These are phyloP conservation scores for Diadophis punctatus DNA, from an alignment of 2,113 vertebrate species.

Conservation along the genomic window DNA sequence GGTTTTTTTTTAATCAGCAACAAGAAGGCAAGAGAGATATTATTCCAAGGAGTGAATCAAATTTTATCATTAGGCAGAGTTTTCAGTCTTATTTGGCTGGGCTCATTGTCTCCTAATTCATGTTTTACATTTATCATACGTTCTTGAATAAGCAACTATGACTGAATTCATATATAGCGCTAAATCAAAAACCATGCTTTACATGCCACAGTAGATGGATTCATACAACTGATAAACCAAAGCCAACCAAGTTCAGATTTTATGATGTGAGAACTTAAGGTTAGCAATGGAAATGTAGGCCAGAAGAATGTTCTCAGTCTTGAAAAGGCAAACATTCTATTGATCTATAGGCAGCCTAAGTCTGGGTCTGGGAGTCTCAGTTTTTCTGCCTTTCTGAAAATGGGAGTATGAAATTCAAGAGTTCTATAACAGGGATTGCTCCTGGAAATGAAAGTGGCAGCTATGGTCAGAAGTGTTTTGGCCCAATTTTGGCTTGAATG, in stretches of 20 bases:
- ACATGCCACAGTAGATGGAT: not conserved
- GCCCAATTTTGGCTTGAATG: not conserved
- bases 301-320: not conserved
- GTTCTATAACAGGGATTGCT: not conserved
- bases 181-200: not conserved
- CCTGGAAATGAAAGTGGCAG: not conserved
- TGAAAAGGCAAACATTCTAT: not conserved
- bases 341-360: not conserved
- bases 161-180: not conserved
- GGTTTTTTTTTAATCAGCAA: not conserved
- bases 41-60: not conserved
- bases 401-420: not conserved
- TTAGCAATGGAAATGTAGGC: not conserved
- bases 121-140: not conserved
- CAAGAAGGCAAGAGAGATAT: not conserved
- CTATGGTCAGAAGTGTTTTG: not conserved
- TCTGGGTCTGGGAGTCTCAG: not conserved
- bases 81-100: not conserved
- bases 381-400: not conserved
- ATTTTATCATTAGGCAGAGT: not conserved
- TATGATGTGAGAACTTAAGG: not conserved
- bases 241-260: not conserved
- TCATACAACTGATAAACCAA: not conserved
- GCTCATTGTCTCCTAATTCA: not conserved
- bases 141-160: not conserved